Conservation (phyloP, 2,797 vertebrate genomes). For the Arnoldichthys spilopterus region DNA sequence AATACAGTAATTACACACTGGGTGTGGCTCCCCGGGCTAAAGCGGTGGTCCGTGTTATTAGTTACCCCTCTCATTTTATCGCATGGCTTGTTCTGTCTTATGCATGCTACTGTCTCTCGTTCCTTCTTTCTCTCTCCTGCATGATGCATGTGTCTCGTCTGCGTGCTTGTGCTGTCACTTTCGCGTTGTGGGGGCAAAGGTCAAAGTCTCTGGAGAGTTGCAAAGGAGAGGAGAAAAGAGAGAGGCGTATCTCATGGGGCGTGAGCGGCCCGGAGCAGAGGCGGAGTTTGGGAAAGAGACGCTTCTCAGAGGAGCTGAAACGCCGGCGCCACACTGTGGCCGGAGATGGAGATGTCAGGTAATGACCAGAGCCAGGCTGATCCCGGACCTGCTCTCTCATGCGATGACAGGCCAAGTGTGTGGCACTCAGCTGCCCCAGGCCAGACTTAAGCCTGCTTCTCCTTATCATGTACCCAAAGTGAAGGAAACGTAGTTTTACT, state of each 20-base stretch:
- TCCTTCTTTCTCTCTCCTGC: constrained; percentile 61
- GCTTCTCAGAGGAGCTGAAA: constrained; percentile 76
- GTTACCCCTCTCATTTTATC: not conserved
- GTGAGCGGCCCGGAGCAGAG: constrained; percentile 70
- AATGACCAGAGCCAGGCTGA: constrained; percentile 41
- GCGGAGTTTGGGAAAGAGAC: constrained; percentile 71
- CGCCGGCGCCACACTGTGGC: constrained; percentile 77
- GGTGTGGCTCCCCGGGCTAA: not conserved
- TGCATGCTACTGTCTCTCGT: constrained; percentile 51
- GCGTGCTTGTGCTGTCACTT: constrained; percentile 18
- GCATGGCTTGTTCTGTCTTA: constrained; percentile 24
- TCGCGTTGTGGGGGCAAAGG: constrained; percentile 53
- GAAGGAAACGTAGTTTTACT: no score
- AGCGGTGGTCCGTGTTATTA: not conserved
- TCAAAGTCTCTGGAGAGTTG: constrained; percentile 79
- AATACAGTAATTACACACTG: not conserved
- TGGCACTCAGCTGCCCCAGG: no score
- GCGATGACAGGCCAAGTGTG: not conserved
- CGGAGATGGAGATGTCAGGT: constrained; percentile 71
- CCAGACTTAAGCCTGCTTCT: no score
- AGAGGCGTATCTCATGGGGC: constrained; percentile 78
- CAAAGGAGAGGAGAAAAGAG: constrained; percentile 76
- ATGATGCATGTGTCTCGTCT: constrained; percentile 47
- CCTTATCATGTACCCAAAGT: not conserved
- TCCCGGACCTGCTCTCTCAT: not conserved